phyloP scores from a whole-genome alignment of 1,140 invertebrate genomes.

The Uloborus diversus region DNA sequence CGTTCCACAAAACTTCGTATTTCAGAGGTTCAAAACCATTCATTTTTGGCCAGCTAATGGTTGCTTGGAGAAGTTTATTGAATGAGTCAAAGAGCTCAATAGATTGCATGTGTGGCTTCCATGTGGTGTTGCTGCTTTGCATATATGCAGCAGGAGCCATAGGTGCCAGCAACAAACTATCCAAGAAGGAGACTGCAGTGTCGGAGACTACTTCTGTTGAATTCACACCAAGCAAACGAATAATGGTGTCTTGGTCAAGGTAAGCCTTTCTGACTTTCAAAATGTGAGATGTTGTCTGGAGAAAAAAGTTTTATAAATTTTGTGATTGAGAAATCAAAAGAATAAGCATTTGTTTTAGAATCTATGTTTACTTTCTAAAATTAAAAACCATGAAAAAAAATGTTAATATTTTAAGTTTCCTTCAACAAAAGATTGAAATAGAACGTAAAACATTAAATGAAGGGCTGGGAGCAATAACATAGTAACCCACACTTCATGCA shows the following conservation, averaged over 20 bases:
- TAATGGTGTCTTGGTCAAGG: background rate
- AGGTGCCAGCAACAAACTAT: background rate
- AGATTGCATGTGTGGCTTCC: conserved; percentile 43
- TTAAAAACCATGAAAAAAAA: too few species aligned
- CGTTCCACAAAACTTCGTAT: conserved; percentile 84
- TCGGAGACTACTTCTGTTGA: conserved; percentile 2
- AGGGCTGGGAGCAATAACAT: too few species aligned
- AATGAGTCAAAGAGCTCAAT: conserved; percentile 2
- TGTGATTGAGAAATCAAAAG: background rate
- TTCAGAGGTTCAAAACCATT: conserved; percentile 64
- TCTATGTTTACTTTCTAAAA: too few species aligned
- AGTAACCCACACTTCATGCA: too few species aligned
- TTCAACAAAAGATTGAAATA: too few species aligned
- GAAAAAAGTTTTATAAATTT: too few species aligned
- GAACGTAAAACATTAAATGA: too few species aligned
- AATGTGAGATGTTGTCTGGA: conserved; percentile 15
- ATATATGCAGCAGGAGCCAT: background rate
- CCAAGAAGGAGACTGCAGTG: conserved; percentile 5
- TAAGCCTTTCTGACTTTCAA: background rate
- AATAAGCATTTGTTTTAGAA: background rate
- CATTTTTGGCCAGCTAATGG: conserved; percentile 60
- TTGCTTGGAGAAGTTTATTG: conserved; percentile 51
- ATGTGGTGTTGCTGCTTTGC: background rate
- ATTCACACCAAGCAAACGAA: conserved; percentile 26
- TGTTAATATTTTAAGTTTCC: too few species aligned